Conservation (phyloP, 2,888 invertebrate genomes). For the Lasioglossum malachurum region DNA sequence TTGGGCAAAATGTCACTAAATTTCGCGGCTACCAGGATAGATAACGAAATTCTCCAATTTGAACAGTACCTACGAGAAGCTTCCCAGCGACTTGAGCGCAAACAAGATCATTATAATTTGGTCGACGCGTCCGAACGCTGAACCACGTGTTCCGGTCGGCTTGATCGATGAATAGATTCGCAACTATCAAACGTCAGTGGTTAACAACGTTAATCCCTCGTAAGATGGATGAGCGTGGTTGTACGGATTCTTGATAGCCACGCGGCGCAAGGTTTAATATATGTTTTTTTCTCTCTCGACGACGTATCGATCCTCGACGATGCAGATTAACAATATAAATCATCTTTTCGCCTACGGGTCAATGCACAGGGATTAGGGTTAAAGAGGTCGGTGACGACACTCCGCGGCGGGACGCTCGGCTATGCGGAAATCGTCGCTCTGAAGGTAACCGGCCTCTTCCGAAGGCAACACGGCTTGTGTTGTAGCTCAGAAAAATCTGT, state of each 20-base stretch:
- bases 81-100: neutral
- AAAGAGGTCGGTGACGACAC: slow-evolving; percentile 96
- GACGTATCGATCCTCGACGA: slow-evolving; percentile 58
- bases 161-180: slow-evolving; percentile 6
- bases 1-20: no score
- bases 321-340: slow-evolving; percentile 79
- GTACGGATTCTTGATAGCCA: slow-evolving; percentile 40
- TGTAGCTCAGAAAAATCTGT: slow-evolving; percentile 66
- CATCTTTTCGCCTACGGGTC: slow-evolving; percentile 84
- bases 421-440: slow-evolving; percentile 98
- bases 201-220: neutral
- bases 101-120: neutral
- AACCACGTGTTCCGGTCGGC: neutral
- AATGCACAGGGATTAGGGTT: slow-evolving; percentile 89
- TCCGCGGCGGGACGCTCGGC: slow-evolving; percentile 94
- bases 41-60: neutral
- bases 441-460: slow-evolving; percentile 90
- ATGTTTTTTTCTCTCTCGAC: slow-evolving; percentile 41
- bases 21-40: no score
- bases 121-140: neutral
- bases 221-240: slow-evolving; percentile 12
- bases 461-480: slow-evolving; percentile 70
- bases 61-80: neutral
- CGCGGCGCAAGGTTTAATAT: slow-evolving; percentile 25
- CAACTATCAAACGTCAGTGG: slow-evolving; percentile 3